Evolutionary conservation across 2,888 invertebrate species (phyloP).

Genomic region (Steinernema carpocapsae): DNA sequence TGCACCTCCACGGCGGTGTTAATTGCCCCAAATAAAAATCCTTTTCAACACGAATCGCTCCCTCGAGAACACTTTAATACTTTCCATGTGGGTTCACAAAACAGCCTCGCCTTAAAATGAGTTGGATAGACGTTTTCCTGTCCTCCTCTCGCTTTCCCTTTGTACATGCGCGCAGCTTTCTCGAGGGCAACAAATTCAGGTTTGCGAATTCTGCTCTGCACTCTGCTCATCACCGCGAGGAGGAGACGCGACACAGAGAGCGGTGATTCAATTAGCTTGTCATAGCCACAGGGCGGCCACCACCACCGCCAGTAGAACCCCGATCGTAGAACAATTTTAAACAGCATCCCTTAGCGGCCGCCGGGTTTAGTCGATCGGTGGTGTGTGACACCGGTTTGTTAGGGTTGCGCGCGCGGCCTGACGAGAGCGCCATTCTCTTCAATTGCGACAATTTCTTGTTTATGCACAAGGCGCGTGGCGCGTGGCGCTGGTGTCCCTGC

Average conservation of each 20-base stretch:
- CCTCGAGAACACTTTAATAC: no score
- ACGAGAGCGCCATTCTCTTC: background rate
- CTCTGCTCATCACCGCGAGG: background rate
- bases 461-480: background rate
- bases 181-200: background rate
- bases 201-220: background rate
- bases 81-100: no score
- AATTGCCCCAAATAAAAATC: no score
- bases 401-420: background rate
- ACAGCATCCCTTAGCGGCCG: background rate
- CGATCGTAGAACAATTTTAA: background rate
- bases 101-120: no score
- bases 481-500: no score
- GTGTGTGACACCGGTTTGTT: slow-evolving; percentile 27
- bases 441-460: background rate
- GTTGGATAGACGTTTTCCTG: background rate
- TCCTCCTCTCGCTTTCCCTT: background rate
- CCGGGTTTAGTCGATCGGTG: background rate
- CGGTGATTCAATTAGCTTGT: slow-evolving; percentile 27
- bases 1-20: background rate
- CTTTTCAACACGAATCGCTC: no score
- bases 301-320: no score
- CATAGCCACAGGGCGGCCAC: background rate
- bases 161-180: background rate
- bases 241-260: background rate